A percentile compares a stretch with the other conserved stretches of the same genome.
Evolutionary conservation across 2,797 vertebrate genomes (phyloP).

Genomic region (Coregonus suidteri): DNA sequence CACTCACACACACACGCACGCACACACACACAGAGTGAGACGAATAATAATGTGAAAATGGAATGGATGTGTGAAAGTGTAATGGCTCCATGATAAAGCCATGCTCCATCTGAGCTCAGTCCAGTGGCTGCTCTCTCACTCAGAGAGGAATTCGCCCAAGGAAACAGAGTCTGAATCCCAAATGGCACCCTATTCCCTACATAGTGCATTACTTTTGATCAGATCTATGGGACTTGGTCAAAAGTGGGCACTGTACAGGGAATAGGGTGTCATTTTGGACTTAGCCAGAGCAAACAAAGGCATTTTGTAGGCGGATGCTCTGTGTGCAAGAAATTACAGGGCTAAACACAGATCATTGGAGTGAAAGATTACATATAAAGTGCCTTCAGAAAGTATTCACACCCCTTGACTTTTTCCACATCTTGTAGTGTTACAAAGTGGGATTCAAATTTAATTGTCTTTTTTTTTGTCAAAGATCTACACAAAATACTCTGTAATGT

Average conservation of each 20-base stretch:
- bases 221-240: background rate
- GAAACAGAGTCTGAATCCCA: constrained; percentile 58
- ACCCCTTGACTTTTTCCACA: too few relatives aligned
- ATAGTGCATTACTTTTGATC: background rate
- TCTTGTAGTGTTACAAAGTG: too few relatives aligned
- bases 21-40: constrained; percentile 46
- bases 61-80: constrained; percentile 81
- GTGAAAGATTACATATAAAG: background rate
- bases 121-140: constrained; percentile 71
- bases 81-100: constrained; percentile 81
- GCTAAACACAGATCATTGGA: background rate
- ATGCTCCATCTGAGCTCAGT: constrained; percentile 73
- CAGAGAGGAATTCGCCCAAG: constrained; percentile 67
- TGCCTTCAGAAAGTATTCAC: too few relatives aligned
- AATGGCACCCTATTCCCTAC: background rate
- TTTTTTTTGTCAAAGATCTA: too few relatives aligned
- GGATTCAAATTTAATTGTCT: too few relatives aligned
- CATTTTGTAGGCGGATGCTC: constrained; percentile 43
- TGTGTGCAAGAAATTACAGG: constrained; percentile 18
- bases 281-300: constrained; percentile 72
- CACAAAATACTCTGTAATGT: too few relatives aligned
- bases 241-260: background rate
- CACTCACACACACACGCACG: background rate
- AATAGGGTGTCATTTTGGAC: background rate
- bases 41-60: constrained; percentile 87